Evolutionary conservation across 2,888 invertebrate species (phyloP).

Genomic region (Mongoloraphidia duomilia): DNA sequence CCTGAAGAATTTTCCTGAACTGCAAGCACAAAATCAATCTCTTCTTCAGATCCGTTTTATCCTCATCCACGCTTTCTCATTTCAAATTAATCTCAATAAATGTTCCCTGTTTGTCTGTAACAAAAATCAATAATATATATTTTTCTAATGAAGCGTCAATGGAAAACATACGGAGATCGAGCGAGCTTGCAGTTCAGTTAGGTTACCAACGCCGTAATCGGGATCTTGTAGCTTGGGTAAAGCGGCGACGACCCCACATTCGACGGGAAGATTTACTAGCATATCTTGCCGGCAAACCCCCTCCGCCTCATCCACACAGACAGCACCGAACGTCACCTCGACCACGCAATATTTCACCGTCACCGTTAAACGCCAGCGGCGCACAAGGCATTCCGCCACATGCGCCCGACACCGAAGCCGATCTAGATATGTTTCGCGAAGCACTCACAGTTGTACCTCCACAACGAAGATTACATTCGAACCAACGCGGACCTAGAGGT

Average conservation of each 20-base stretch:
- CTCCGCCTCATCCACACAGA: conserved; percentile 14
- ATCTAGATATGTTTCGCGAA: conserved; percentile 6
- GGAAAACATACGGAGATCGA: conserved; percentile 51
- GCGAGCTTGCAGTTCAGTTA: conserved; percentile 53
- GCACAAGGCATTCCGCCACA: neutral
- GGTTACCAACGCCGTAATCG: conserved; percentile 59
- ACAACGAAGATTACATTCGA: neutral
- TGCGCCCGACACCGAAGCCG: neutral
- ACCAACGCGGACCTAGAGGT: neutral
- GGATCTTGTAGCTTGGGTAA: conserved; percentile 65
- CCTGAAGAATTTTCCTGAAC: no score
- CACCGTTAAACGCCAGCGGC: neutral
- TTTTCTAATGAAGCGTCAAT: conserved; percentile 1
- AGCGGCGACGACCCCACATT: conserved; percentile 52
- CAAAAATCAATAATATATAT: neutral
- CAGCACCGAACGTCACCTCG: conserved; percentile 2
- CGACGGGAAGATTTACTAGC: conserved; percentile 62
- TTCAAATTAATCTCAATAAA: no score
- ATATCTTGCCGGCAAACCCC: conserved; percentile 57
- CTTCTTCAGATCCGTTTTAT: no score
- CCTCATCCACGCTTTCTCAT: no score
- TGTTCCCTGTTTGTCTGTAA: no score
- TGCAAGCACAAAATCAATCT: no score
- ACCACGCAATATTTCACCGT: conserved; percentile 1
- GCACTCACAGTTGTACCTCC: neutral